Evolutionary conservation across 2,797 vertebrate genomes (phyloP).

Genomic region (Scolopax bukidnonensis): DNA sequence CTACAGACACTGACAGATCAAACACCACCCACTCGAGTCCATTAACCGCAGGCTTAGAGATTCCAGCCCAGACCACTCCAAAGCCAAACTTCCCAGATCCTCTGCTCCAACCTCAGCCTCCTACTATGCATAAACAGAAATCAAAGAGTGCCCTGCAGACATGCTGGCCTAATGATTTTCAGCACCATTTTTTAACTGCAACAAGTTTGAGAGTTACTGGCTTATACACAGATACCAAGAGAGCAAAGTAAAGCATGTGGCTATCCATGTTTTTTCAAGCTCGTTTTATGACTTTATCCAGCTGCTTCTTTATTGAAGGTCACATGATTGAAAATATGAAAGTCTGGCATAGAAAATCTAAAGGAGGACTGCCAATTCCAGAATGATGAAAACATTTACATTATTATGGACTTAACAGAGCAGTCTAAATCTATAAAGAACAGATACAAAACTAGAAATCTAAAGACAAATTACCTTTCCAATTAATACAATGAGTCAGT

Average conservation of each 20-base stretch:
- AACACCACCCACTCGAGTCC: neutral
- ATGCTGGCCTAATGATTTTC: neutral
- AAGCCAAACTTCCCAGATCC: constrained; percentile 3
- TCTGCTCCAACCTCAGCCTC: neutral
- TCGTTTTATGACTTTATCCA: neutral
- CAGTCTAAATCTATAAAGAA: neutral
- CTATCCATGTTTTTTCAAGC: neutral
- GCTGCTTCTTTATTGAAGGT: neutral
- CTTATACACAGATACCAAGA: neutral
- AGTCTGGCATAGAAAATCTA: neutral
- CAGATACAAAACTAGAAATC: neutral
- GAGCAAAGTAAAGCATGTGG: neutral
- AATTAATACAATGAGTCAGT: neutral
- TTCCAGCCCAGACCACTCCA: neutral
- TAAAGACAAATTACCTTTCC: neutral
- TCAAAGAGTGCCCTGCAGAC: neutral
- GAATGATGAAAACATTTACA: neutral
- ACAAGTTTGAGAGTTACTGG: neutral
- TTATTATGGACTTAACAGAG: neutral
- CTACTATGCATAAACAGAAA: neutral
- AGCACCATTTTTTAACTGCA: neutral
- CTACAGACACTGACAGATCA: neutral
- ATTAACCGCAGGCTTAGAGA: neutral
- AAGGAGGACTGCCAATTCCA: neutral
- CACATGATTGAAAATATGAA: neutral